Base-by-base conservation (phyloP, 1,140 invertebrate species). In the Grapholita molesta region DNA sequence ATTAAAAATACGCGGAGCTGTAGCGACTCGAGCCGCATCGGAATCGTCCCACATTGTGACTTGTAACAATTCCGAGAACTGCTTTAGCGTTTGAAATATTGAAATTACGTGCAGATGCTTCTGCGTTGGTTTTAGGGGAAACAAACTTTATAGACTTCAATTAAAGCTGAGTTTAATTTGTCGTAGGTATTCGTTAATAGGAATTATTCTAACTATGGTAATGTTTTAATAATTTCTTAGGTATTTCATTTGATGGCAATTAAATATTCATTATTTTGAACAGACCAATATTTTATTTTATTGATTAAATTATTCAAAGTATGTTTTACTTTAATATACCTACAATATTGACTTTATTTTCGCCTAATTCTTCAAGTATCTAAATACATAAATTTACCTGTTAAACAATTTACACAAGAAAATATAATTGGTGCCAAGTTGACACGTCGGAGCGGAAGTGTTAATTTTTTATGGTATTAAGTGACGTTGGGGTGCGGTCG, bases 1-100 rank as follows among this genome's bases (percentile, higher is more conserved):
- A 77, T 61, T 80, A 80, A 77, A 80, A 77, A 80, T 78, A 74
- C 61, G 72, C 70, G 70, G 70, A n/a, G 55, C 25, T 21, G 52
- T 23, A 57, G 53, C 25, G 53, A 25, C 24, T 25, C 24, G 25
- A 25, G 24, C 15, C 55, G 55, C 55, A 61, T 61, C 25, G 55
- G 25, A 61, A 61, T 61, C 55, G 55, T n/a, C 15, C 6, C 55
- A 61, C 55, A 61, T 61, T 30, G 55, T 61, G 55, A 15, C 55
- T 15, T 48, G 42, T 48, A 18, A 30, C 55, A 7, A 15, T 61
- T 32, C 55, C 55, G n/a, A 15, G 55, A 61, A 61, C 25, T 28
- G 28, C 24, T 28, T 61, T 30, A 61, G 55, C 15, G 53, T 28
- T 55, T 55, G 55, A 61, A 32, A 61, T 32, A 61, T 61, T 61